Percentiles rank a stretch among this genome's conserved stretches.
These are phyloP conservation scores for Trypoxylus dichotomus DNA, from an alignment of 1,140 invertebrate genomes.

Conservation along the genomic window DNA sequence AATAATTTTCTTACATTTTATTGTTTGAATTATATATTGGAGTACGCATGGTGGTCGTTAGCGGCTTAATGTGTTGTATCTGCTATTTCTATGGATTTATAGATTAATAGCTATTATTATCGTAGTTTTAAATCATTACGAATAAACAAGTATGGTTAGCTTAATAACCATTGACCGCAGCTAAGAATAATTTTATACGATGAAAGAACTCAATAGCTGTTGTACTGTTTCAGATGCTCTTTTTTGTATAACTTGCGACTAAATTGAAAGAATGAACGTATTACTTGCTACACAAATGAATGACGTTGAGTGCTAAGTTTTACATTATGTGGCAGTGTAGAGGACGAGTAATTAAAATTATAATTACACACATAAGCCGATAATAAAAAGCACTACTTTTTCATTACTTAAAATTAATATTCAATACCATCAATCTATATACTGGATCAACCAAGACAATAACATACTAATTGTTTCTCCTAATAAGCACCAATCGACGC, in stretches of 20 bases:
- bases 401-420: constrained; percentile 21
- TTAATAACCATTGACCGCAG: too few species aligned
- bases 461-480: constrained; percentile 19
- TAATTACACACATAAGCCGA: constrained; percentile 12
- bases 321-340: neutral
- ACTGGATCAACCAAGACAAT: constrained; percentile 11
- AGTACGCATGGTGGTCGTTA: too few species aligned
- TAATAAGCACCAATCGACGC: constrained; percentile 11
- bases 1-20: too few species aligned
- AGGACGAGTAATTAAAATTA: constrained; percentile 15
- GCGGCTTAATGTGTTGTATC: too few species aligned
- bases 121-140: too few species aligned
- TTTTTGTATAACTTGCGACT: neutral
- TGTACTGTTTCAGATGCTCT: neutral
- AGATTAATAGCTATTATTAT: too few species aligned
- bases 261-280: neutral
- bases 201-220: neutral
- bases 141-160: too few species aligned
- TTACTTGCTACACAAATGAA: neutral
- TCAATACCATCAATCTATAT: constrained; percentile 15
- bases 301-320: neutral
- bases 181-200: too few species aligned
- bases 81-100: too few species aligned
- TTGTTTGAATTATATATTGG: too few species aligned
- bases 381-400: constrained; percentile 8